Evolutionary conservation across 2,888 invertebrate genomes (phyloP), one percentile per base, ranked within the genome.

Genomic region (Scrobipalpa atriplicella): DNA sequence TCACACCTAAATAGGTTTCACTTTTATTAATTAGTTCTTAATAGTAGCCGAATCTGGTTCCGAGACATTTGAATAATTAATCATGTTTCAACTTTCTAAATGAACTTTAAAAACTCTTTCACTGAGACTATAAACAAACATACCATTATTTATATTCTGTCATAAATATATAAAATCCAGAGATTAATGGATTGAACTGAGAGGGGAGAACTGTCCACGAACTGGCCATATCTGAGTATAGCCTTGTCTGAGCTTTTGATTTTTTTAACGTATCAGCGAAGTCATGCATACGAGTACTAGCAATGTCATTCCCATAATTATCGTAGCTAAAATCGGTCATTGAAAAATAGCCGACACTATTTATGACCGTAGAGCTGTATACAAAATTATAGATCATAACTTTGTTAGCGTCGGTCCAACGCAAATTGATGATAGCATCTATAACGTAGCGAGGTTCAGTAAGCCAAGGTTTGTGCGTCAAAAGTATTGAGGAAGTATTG

Each of bases 381-480:
- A 52, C 29, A 39, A 66, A 66, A 62, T 66, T 62, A 66, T 63
- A 36, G 62, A 52, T 58, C 58, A 52, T 65, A 61, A 64, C 36
- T 64, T 60, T 60, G 51, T 60, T 39, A 36, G 64, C 52, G 56
- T 51, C 52, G 52, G 54, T 39, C 38, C 54, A 54, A 39, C 41
- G 41, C 18, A 36, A 61, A 64, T 51, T 54, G 54, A 65, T 62
- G 67, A 64, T 54, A 67, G 19, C 58, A 67, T 62, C 56, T 62
- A 54, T 67, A 65, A 61, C 21, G 29, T 21, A 38, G 43, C 18
- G 16, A 66, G 66, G 66, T 66, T 68, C 68, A 68, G 63, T 66
- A 58, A 66, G 68, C 68, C 68, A 68, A 68, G 68, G 68, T 64
- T 47, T 38, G 52, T 11, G 11, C 36, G 67, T 21, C 47, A 64